Base-by-base conservation (phyloP, 1,140 invertebrate species). In the Telenomus remus region DNA sequence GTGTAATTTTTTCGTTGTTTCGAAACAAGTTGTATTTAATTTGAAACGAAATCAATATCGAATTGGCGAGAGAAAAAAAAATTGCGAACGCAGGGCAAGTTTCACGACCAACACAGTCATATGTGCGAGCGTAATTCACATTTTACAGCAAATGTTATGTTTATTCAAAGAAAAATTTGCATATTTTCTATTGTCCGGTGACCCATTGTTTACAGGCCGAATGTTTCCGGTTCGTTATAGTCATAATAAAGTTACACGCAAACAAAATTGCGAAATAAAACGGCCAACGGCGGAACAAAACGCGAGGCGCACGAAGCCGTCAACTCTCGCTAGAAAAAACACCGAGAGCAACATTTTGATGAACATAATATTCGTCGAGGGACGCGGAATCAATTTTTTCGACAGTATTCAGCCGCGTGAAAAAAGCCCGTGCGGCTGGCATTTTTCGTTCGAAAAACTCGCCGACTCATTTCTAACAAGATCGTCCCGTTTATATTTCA, bases 141-240 rank as follows among this genome's bases (percentile, higher is more conserved):
- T 78, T n/a, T 78, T 78, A 70, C 70, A 70, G 69, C 76, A 73
- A 77, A 71, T 70, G 61, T 60, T 74, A 74, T 78, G 76, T 78
- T 78, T 78, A 78, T 78, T 78, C 76, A 78, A 74, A 78, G 70
- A 74, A 78, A 66, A 78, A 78, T 78, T 74, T 78, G 71, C 70
- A 74, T 74, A 78, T 71, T 78, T 78, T 71, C 65, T 71, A 78
- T 78, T 74, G 70, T 74, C 46, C 65, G 51, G 35, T 68, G 60
- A 63, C 65, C 76, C 76, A 78, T 78, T 74, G 76, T 78, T 74
- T 74, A 74, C 65, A 68, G 70, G 46, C 65, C 42, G 71, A 74
- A 78, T 66, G 70, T 66, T 78, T 78, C 76, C 76, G 53, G 70
- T 74, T 78, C 76, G 71, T 71, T 74, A 71, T 74, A 61, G 66